Evolutionary conservation across 2,888 invertebrate genomes (phyloP), one percentile per base, ranked within the genome.

Genomic region (Dynastes tityus): DNA sequence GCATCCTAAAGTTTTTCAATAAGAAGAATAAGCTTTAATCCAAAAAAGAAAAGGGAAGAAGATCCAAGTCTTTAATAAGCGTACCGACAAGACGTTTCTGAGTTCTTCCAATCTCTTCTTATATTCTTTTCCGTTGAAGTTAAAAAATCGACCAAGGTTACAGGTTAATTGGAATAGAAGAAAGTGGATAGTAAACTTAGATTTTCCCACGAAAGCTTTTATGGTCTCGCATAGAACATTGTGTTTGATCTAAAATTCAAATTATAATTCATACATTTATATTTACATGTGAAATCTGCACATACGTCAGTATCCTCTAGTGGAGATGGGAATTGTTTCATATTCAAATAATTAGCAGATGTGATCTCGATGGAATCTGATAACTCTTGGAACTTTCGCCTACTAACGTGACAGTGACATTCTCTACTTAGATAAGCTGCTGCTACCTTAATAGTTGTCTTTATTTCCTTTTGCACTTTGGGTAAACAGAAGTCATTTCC

Each of bases 401-500:
- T 73, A 8, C 73, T 73, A 16, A 73, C 27, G 40, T 58, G 73
- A 22, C 73, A 73, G 40, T 73, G 58, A 13, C 73, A 73, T 61
- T 55, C 58, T 11, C 40, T 40, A 11, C 76, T 67, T 55, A 77
- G 51, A 13, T 76, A 64, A 61, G 27, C 32, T 73, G 77, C 51
- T 82, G 94, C 92, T 87, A 92, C 91, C 84, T 92, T 88, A 11
- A 92, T 92, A 2, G 92, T 92, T 27, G 85, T 87, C 83, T 90
- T 91, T 2, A 94, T 90, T 78, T 94, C 93, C 5, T 89, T 84
- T 53, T 92, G 90, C 0, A 94, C 91, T 2, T 90, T 87, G 78
- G 91, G 90, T 1, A 93, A 91, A 73, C 95, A 89, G 32, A 93
- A 91, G 74, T 93, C 92, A 3, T 92, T 91, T 0, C 91, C 93